These are phyloP conservation scores for Chaetoderma sp. DNA, from an alignment of 2,888 invertebrate species.

Conservation along the genomic window DNA sequence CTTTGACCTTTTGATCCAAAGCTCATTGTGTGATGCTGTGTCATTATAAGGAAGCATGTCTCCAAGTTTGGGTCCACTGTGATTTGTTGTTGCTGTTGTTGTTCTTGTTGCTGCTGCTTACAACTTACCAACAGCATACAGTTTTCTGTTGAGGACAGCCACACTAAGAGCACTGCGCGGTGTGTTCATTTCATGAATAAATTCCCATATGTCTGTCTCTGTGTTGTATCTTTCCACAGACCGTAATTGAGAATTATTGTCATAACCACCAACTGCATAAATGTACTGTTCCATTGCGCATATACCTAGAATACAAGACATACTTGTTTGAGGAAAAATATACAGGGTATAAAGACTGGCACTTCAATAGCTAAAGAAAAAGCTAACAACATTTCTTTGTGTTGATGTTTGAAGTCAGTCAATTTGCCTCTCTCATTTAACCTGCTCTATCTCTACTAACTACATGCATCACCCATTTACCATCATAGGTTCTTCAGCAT, in stretches of 20 bases:
- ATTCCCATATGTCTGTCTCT: slow-evolving; percentile 84
- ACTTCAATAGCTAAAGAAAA: background rate
- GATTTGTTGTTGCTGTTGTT: background rate
- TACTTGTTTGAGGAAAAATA: too few species aligned
- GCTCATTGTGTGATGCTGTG: too few species aligned
- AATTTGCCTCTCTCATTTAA: too few species aligned
- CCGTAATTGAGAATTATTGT: slow-evolving; percentile 84
- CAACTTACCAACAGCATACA: slow-evolving; percentile 86
- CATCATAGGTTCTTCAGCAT: too few species aligned
- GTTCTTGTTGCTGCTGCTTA: background rate
- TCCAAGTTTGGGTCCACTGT: background rate
- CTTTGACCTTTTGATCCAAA: too few species aligned
- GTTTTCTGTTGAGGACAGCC: slow-evolving; percentile 85
- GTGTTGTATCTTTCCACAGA: slow-evolving; percentile 90
- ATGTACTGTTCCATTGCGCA: slow-evolving; percentile 87
- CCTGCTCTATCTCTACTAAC: too few species aligned
- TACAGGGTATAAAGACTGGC: too few species aligned
- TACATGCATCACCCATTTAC: too few species aligned
- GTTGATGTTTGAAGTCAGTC: too few species aligned
- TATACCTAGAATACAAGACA: slow-evolving; percentile 74
- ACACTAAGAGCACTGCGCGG: slow-evolving; percentile 90
- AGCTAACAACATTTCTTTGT: background rate
- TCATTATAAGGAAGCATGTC: too few species aligned
- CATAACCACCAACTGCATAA: slow-evolving; percentile 96
- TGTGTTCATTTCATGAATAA: slow-evolving; percentile 80